These are phyloP conservation scores for Cassiopea xamachana DNA, from an alignment of 30 jellyfish, hydroid and myxozoan species.

Conservation along the genomic window DNA sequence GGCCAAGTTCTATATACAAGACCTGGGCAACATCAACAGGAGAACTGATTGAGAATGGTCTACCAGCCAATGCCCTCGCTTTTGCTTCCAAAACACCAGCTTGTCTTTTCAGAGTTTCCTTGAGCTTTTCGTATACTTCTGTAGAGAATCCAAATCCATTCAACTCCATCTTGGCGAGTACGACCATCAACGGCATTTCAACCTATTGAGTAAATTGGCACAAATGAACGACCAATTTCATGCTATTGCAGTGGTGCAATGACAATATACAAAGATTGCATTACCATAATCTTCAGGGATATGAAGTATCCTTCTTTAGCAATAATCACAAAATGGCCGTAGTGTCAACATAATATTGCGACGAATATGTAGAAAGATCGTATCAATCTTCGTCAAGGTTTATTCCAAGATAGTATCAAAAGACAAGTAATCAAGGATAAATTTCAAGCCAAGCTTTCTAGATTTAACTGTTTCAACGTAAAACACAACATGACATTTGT, in stretches of 20 bases:
- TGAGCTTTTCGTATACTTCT: constrained; percentile 66
- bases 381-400: too few species aligned
- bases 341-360: too few species aligned
- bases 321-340: too few species aligned
- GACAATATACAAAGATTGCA: background rate
- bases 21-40: constrained; percentile 95
- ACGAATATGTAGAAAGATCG: too few species aligned
- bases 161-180: constrained; percentile 76
- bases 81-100: constrained; percentile 66
- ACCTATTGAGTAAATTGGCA: constrained; percentile 33
- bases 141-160: constrained; percentile 92
- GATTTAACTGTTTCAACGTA: too few species aligned
- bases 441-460: too few species aligned
- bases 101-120: constrained; percentile 47
- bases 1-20: constrained; percentile 73
- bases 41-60: constrained; percentile 73
- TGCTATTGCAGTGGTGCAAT: background rate
- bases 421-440: too few species aligned
- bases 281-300: too few species aligned
- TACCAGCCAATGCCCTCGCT: constrained; percentile 72
- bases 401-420: too few species aligned
- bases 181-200: constrained; percentile 90
- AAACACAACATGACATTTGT: too few species aligned
- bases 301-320: too few species aligned
- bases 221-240: background rate